phyloP scores from a whole-genome alignment of 2,888 invertebrate genomes.

The Neria commutata region DNA sequence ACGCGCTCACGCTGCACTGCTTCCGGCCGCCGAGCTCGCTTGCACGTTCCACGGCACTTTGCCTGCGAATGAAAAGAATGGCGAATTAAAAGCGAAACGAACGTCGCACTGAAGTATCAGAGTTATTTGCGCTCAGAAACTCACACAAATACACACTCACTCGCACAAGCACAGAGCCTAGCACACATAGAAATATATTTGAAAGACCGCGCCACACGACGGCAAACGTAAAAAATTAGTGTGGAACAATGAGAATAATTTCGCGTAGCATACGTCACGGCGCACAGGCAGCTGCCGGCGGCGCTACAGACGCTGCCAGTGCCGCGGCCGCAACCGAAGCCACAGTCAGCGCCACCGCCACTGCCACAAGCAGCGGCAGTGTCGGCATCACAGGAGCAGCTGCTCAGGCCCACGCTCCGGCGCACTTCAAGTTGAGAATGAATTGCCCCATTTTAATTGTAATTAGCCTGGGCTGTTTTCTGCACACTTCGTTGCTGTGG shows the following conservation, averaged over 20 bases:
- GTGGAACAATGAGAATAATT: constrained; percentile 49
- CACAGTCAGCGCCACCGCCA: constrained; percentile 17
- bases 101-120: constrained; percentile 5
- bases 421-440: constrained; percentile 42
- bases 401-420: constrained; percentile 8
- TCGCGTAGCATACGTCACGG: constrained; percentile 45
- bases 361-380: constrained; percentile 10
- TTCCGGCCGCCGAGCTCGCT: no score
- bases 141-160: no score
- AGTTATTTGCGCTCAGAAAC: no score
- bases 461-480: constrained; percentile 60
- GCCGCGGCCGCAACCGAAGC: constrained; percentile 5
- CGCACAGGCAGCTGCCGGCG: constrained; percentile 25
- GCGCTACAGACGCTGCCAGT: constrained; percentile 17
- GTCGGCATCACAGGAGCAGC: no score
- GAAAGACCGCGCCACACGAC: no score
- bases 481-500: constrained; percentile 53
- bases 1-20: background rate
- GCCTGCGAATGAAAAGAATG: constrained; percentile 18
- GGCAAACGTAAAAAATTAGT: constrained; percentile 5
- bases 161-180: constrained; percentile 4
- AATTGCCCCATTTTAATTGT: constrained; percentile 60
- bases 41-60: no score
- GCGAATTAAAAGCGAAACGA: constrained; percentile 19
- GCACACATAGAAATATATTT: background rate